These are phyloP conservation scores for Lypha dubia DNA, from an alignment of 2,888 invertebrate genomes.

Conservation along the genomic window DNA sequence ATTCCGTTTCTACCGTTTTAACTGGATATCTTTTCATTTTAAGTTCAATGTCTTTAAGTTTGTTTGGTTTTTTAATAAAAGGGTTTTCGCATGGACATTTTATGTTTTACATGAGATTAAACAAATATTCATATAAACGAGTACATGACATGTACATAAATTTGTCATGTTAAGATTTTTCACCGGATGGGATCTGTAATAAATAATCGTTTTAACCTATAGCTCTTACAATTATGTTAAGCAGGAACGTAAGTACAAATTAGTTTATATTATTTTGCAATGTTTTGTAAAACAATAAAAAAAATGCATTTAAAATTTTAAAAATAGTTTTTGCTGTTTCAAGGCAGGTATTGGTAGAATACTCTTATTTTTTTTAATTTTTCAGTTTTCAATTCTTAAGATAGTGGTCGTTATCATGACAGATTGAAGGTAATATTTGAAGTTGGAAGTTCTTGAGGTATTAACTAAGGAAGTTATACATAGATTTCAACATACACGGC, in stretches of 20 bases:
- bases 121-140: slow-evolving; percentile 58
- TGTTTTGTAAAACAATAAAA: slow-evolving; percentile 12
- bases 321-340: background rate
- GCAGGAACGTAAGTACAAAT: too few species aligned
- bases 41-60: slow-evolving; percentile 71
- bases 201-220: slow-evolving; percentile 77
- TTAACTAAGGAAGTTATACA: too few species aligned
- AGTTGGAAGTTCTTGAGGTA: too few species aligned
- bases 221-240: slow-evolving; percentile 30
- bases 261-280: background rate
- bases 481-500: too few species aligned
- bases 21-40: slow-evolving; percentile 52
- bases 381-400: background rate
- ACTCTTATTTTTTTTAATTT: background rate
- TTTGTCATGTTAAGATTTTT: slow-evolving; percentile 66
- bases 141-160: slow-evolving; percentile 66
- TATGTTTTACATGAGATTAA: slow-evolving; percentile 56
- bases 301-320: background rate
- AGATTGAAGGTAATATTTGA: too few species aligned
- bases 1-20: slow-evolving; percentile 29
- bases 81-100: slow-evolving; percentile 53
- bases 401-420: too few species aligned
- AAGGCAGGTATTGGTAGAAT: background rate
- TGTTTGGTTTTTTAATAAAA: slow-evolving; percentile 13
- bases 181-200: slow-evolving; percentile 78